These are phyloP conservation scores for Xestia ashworthii DNA, from an alignment of 2,888 invertebrate species.

Conservation along the genomic window DNA sequence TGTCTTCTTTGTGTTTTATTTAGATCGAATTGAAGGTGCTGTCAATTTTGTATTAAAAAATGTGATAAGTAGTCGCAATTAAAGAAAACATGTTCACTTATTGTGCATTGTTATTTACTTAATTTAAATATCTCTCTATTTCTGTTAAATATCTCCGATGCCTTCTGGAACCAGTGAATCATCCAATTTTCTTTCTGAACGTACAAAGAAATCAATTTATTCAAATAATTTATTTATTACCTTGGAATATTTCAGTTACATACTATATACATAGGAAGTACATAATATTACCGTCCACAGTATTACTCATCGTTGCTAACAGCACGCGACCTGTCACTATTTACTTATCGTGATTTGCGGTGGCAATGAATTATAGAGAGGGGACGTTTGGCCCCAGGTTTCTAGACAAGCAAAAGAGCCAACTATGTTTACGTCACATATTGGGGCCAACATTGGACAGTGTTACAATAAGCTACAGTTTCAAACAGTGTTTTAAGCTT, in stretches of 20 bases:
- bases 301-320: constrained; percentile 71
- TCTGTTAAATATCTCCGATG: neutral
- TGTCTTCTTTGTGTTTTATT: neutral
- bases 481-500: too few relatives aligned
- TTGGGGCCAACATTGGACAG: constrained; percentile 38
- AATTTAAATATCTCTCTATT: too few relatives aligned
- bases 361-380: constrained; percentile 75
- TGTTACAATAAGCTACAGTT: neutral
- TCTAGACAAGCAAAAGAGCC: constrained; percentile 23
- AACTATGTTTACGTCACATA: constrained; percentile 20
- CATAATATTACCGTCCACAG: constrained; percentile 15
- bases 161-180: neutral
- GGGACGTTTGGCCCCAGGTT: constrained; percentile 51
- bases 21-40: neutral
- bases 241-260: neutral
- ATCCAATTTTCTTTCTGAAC: neutral
- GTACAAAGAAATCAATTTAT: neutral
- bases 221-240: neutral
- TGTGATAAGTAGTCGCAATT: neutral
- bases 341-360: constrained; percentile 78
- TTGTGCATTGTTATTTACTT: neutral
- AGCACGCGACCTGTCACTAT: constrained; percentile 77
- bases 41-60: neutral
- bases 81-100: neutral
- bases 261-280: constrained; percentile 26